Percentiles rank a stretch among this genome's conserved stretches.
phyloP scores from a whole-genome alignment of 2,888 invertebrate species.

The Ecliptopera silaceata region DNA sequence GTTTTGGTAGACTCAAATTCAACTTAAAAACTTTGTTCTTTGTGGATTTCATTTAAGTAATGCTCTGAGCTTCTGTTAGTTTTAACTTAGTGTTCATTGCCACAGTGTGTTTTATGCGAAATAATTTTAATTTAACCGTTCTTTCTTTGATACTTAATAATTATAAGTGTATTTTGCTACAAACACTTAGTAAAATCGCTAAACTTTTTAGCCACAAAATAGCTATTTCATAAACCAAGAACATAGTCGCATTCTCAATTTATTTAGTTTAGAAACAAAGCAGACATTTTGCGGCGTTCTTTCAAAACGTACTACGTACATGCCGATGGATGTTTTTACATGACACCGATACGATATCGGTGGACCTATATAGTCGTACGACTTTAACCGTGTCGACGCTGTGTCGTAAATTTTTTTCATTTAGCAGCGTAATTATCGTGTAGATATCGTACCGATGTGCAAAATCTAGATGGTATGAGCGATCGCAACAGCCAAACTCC shows the following conservation, averaged over 20 bases:
- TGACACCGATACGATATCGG: too few relatives aligned
- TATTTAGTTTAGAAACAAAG: constrained; percentile 44
- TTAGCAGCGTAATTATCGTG: too few relatives aligned
- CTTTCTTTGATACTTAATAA: too few relatives aligned
- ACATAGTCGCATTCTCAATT: constrained; percentile 27
- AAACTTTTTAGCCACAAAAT: background rate
- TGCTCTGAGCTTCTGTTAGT: constrained; percentile 24
- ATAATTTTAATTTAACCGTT: too few relatives aligned
- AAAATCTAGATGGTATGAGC: too few relatives aligned
- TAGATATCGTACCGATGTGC: too few relatives aligned
- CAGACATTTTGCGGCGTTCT: constrained; percentile 46
- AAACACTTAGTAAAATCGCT: too few relatives aligned
- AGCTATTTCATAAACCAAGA: constrained; percentile 13
- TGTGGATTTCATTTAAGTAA: constrained; percentile 32
- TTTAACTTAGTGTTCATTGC: constrained; percentile 7
- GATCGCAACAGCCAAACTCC: constrained; percentile 62
- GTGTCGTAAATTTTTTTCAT: too few relatives aligned
- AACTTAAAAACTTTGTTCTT: constrained; percentile 36
- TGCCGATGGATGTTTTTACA: too few relatives aligned
- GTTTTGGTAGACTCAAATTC: constrained; percentile 33
- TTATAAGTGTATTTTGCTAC: too few relatives aligned
- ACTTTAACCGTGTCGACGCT: too few relatives aligned
- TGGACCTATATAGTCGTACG: too few relatives aligned
- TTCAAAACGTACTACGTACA: constrained; percentile 51
- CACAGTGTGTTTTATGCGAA: background rate